A percentile compares a stretch with the other conserved stretches of the same genome.
Evolutionary conservation across 2,797 vertebrate genomes (phyloP).

Genomic region (Fistularia commersonii): DNA sequence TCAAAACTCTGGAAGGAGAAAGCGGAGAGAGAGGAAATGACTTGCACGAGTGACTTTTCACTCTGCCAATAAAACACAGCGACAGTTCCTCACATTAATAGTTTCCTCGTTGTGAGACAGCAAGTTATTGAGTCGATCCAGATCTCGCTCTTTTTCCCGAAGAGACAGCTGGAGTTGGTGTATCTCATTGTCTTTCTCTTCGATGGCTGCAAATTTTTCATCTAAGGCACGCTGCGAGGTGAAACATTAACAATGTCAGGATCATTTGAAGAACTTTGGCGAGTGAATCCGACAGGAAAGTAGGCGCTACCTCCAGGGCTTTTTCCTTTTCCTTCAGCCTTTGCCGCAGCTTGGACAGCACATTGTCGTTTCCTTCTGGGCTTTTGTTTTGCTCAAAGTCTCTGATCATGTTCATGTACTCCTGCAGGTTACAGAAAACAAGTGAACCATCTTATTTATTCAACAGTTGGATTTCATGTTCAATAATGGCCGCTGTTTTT

Average conservation of each 20-base stretch:
- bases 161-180: conserved; percentile 75
- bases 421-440: conserved; percentile 53
- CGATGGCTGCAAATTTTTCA: conserved; percentile 77
- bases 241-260: conserved; percentile 24
- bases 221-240: conserved; percentile 68
- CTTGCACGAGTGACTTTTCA: neutral
- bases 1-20: conserved; percentile 77
- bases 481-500: too few species aligned
- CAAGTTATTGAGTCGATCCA: conserved; percentile 77
- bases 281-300: conserved; percentile 4
- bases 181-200: conserved; percentile 83
- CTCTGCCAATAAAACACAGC: neutral
- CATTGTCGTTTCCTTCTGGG: conserved; percentile 65
- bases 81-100: conserved; percentile 60
- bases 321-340: conserved; percentile 79
- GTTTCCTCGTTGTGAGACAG: conserved; percentile 72
- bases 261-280: conserved; percentile 3
- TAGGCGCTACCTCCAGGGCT: conserved; percentile 71
- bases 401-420: conserved; percentile 76
- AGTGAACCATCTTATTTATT: neutral
- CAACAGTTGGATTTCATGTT: too few species aligned
- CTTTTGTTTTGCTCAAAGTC: conserved; percentile 72
- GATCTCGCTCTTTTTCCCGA: conserved; percentile 78
- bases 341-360: conserved; percentile 74
- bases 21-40: neutral